Evolutionary conservation across 2,113 vertebrate genomes (phyloP).

Genomic region (Cryptotis parvus): DNA sequence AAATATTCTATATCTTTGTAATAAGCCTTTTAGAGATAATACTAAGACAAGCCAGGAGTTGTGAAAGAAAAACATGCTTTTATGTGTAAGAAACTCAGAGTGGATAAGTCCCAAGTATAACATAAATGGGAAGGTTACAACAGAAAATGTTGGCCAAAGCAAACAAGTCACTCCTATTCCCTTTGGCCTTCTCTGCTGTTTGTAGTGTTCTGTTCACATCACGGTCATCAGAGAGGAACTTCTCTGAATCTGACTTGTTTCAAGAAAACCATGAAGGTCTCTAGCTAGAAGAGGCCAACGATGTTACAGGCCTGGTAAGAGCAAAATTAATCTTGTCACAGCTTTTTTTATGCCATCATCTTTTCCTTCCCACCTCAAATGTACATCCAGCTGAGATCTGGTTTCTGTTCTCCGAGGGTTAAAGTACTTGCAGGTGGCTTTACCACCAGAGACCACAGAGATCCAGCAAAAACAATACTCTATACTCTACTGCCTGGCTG

Average conservation of each 20-base stretch:
- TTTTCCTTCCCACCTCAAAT: background rate
- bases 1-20: background rate
- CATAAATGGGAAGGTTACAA: conserved; percentile 5
- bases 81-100: conserved; percentile 30
- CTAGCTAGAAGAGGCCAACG: background rate
- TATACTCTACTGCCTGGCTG: background rate
- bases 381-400: background rate
- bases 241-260: background rate
- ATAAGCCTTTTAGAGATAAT: background rate
- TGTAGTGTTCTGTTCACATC: background rate
- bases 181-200: background rate
- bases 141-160: conserved; percentile 1
- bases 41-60: background rate
- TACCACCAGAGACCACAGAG: background rate
- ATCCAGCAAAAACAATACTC: background rate
- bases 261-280: background rate
- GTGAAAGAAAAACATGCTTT: conserved; percentile 6
- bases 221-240: background rate
- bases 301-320: background rate
- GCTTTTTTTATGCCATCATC: background rate
- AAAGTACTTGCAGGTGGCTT: background rate
- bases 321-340: background rate
- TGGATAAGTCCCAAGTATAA: conserved; percentile 10
- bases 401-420: background rate
- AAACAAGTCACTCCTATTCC: background rate